Evolutionary conservation across 2,888 invertebrate species (phyloP).

Genomic region (Aspidiotus rigidus): DNA sequence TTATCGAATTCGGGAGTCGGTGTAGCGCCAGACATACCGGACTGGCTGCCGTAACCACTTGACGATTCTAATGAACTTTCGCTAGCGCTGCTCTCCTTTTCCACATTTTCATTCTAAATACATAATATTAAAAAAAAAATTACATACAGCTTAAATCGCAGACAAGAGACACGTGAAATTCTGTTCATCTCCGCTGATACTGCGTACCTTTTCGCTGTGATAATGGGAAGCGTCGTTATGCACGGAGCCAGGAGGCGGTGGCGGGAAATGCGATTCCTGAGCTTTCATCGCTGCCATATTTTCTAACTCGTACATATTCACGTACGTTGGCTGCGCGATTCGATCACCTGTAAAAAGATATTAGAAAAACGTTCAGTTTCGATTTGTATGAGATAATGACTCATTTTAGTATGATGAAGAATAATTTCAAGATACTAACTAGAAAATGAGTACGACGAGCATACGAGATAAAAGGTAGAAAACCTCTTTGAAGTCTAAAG

Average conservation of each 20-base stretch:
- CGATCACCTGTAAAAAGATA: slow-evolving; percentile 43
- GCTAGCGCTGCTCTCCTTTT: slow-evolving; percentile 54
- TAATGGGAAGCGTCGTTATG: not conserved
- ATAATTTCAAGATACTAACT: too few species aligned
- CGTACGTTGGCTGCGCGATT: slow-evolving; percentile 64
- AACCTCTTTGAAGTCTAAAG: too few species aligned
- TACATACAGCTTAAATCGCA: not conserved
- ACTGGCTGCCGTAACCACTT: slow-evolving; percentile 68
- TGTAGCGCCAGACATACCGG: slow-evolving; percentile 50
- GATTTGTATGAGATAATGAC: too few species aligned
- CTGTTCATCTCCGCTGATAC: not conserved
- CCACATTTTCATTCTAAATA: slow-evolving; percentile 42
- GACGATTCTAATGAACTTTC: slow-evolving; percentile 67
- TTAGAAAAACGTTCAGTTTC: slow-evolving; percentile 6
- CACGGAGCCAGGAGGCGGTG: slow-evolving; percentile 21
- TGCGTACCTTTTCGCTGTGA: slow-evolving; percentile 23
- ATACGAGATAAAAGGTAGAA: too few species aligned
- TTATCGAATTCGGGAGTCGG: slow-evolving; percentile 35
- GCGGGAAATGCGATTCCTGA: slow-evolving; percentile 48
- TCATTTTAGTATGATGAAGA: too few species aligned
- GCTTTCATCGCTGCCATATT: slow-evolving; percentile 67
- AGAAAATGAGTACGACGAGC: too few species aligned
- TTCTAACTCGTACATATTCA: slow-evolving; percentile 84
- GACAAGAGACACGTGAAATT: too few species aligned
- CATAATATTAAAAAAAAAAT: slow-evolving; percentile 9